These are phyloP conservation scores for Masnerella sp. DNA, from an alignment of 2,888 invertebrate species.

Conservation along the genomic window DNA sequence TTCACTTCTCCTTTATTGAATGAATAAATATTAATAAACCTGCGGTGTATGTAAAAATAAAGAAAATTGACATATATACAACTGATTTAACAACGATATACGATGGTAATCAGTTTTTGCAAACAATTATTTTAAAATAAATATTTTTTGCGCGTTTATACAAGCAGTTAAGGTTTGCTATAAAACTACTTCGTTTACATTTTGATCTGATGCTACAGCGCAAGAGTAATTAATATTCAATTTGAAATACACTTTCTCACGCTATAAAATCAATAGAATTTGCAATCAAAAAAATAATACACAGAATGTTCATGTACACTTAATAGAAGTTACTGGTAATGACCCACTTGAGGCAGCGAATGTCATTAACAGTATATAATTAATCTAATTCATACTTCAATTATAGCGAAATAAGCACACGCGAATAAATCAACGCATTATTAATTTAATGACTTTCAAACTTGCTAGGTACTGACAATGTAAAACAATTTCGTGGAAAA, in stretches of 20 bases:
- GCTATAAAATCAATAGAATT: constrained; percentile 8
- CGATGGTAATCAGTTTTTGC: background rate
- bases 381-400: constrained; percentile 32
- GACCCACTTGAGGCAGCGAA: constrained; percentile 28
- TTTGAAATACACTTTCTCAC: no score
- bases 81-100: no score
- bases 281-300: constrained; percentile 3
- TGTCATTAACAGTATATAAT: constrained; percentile 17
- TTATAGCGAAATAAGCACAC: constrained; percentile 12
- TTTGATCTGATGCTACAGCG: no score
- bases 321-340: constrained; percentile 27
- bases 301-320: constrained; percentile 3
- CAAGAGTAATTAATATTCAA: no score
- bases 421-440: constrained; percentile 21
- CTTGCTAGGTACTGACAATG: background rate
- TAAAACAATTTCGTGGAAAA: constrained; percentile 6
- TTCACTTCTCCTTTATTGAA: background rate
- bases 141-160: no score
- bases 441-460: constrained; percentile 9
- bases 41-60: no score
- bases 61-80: no score
- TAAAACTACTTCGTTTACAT: no score
- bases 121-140: no score
- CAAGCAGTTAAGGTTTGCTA: no score
- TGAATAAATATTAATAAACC: background rate